These are phyloP conservation scores for Ptychobarbus kaznakovi DNA, from an alignment of 2,797 vertebrate genomes.

Conservation along the genomic window DNA sequence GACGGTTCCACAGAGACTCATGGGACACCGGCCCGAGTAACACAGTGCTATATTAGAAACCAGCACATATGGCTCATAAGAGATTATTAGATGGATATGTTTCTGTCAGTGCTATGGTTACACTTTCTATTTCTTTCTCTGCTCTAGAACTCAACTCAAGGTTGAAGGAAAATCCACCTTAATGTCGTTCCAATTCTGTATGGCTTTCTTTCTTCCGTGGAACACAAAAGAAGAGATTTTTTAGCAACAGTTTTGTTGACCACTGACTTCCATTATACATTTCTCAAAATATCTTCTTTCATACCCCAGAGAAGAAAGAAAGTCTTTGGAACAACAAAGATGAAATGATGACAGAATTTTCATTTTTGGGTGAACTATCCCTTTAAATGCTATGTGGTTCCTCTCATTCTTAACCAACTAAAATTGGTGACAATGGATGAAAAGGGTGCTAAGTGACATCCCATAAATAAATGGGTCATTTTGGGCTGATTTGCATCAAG, in stretches of 20 bases:
- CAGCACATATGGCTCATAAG: conserved; percentile 34
- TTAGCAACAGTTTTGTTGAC: not conserved
- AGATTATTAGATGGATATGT: conserved; percentile 1
- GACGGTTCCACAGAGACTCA: conserved; percentile 74
- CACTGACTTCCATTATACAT: not conserved
- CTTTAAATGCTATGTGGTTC: not conserved
- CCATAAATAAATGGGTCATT: conserved; percentile 22
- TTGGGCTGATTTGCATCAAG: conserved; percentile 4
- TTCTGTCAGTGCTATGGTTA: conserved; percentile 4
- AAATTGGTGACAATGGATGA: not conserved
- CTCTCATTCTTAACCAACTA: not conserved
- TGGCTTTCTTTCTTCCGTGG: not conserved
- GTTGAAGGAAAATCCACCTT: not conserved
- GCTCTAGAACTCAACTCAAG: not conserved
- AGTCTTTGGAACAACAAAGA: not conserved
- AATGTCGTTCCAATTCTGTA: not conserved
- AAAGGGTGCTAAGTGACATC: not conserved
- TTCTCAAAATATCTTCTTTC: not conserved
- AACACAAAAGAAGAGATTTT: not conserved
- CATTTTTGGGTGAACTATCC: not conserved
- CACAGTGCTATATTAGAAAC: conserved; percentile 44
- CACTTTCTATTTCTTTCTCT: conserved; percentile 5
- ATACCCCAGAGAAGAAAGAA: not conserved
- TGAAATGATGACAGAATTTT: not conserved
- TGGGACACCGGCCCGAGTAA: conserved; percentile 50